Conservation (phyloP, 2,113 vertebrate genomes). For the Calyptommatus sinebrachiatus region DNA sequence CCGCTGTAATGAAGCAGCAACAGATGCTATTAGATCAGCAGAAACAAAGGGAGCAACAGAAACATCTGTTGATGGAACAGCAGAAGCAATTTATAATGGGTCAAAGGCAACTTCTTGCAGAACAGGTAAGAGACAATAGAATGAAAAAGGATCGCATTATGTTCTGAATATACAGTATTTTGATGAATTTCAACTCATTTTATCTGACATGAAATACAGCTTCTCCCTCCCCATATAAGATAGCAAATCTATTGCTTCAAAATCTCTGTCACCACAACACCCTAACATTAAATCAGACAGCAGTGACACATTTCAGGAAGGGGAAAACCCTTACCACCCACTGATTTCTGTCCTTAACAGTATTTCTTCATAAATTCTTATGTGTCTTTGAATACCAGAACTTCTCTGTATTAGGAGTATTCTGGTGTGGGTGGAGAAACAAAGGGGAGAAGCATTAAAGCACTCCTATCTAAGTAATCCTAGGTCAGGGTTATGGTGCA, state of each 20-base stretch:
- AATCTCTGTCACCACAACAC: not conserved
- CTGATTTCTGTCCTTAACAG: not conserved
- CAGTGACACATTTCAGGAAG: not conserved
- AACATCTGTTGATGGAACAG: constrained; percentile 73
- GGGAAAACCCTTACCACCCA: not conserved
- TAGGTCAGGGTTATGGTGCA: no score
- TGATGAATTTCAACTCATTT: constrained; percentile 7
- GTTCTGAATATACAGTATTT: not conserved
- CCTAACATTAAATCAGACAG: not conserved
- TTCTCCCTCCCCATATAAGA: not conserved
- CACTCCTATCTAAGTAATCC: no score
- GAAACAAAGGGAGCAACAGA: constrained; percentile 77
- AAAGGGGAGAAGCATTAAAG: no score
- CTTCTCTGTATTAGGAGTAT: no score
- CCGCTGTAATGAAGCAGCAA: constrained; percentile 84
- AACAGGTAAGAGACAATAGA: constrained; percentile 78
- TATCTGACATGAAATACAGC: not conserved
- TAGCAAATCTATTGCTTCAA: not conserved
- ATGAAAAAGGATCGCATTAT: not conserved
- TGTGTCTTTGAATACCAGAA: not conserved
- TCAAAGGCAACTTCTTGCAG: constrained; percentile 86
- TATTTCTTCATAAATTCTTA: not conserved
- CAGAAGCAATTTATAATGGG: constrained; percentile 80
- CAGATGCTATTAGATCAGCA: constrained; percentile 84
- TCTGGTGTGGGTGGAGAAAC: no score